Base-by-base conservation (phyloP, 2,888 invertebrate genomes). In the Hypselothyrea guttata region DNA sequence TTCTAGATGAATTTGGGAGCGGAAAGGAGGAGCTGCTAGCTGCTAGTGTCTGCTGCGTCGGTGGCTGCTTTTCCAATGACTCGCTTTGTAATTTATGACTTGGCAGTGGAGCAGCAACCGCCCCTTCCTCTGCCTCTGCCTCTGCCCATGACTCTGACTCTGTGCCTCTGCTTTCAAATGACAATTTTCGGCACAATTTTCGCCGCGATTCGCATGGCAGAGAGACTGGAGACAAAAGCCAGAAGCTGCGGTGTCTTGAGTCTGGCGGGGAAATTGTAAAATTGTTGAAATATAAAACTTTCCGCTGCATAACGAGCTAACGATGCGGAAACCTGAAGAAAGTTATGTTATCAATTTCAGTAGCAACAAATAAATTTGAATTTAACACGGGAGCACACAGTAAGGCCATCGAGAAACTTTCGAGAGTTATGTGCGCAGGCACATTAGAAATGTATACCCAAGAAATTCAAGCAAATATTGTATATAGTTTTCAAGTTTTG, bases 251-350 rank as follows among this genome's bases (percentile, higher is more conserved):
- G 37, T 4, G 37, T n/a, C 16, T 16, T 16, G n/a, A 13, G 35
- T 8, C 35, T 15, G 35, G 35, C 22, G 64, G 71, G 61, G 16
- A 75, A 72, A 83, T 86, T 86, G 78, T 70, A 69, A 79, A 84
- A 77, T 82, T 72, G 81, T 75, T 75, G 86, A 86, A 87, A 87
- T 77, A 81, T 78, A 87, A 87, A 88, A 87, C 85, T 88, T 86
- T 84, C 71, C 75, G 84, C 87, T 87, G 87, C 87, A 88, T 82
- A 81, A 79, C 81, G 75, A 88, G 87, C 86, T 89, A 88, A 88
- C 88, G 89, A 88, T 86, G 88, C 78, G 87, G 88, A 88, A 88
- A 88, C 88, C 86, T 87, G 88, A 87, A 74, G 89, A 88, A 88
- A 89, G 88, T 89, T 88, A 74, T 83, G 87, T 89, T 88, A 88